phyloP scores from a whole-genome alignment of 2,113 vertebrate species.

The Drymodes brunneopygia region DNA sequence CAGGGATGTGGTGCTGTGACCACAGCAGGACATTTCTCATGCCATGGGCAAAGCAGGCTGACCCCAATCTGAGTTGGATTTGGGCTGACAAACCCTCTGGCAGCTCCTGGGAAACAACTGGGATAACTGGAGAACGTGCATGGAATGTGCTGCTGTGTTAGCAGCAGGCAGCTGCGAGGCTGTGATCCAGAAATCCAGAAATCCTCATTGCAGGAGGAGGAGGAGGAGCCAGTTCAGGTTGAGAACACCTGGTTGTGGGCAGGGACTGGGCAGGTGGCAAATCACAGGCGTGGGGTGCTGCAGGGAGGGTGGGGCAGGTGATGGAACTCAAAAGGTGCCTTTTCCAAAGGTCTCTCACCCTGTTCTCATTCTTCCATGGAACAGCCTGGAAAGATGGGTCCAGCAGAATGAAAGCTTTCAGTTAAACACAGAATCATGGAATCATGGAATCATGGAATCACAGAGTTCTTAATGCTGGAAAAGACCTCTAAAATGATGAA shows the following conservation, averaged over 20 bases:
- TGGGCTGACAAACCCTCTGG: background rate
- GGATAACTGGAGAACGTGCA: background rate
- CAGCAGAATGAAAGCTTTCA: background rate
- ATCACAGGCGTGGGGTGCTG: fast-evolving
- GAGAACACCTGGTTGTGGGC: background rate
- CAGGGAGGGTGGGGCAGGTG: too few relatives aligned
- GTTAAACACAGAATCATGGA: background rate
- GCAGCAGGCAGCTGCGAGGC: background rate
- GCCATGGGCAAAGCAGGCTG: background rate
- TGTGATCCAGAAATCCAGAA: background rate
- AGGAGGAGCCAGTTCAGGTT: background rate
- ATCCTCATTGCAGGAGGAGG: background rate
- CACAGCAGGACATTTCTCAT: background rate
- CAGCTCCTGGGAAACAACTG: background rate
- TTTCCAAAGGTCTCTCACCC: background rate
- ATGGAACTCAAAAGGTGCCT: background rate
- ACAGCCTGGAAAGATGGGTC: background rate
- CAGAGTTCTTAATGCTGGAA: too few relatives aligned
- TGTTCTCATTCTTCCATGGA: fast-evolving
- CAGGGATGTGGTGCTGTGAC: background rate
- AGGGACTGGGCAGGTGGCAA: background rate
- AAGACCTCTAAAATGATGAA: background rate
- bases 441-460: background rate
- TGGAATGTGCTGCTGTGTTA: background rate
- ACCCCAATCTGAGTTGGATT: conserved; percentile 12